Evolutionary conservation across 1,140 invertebrate species (phyloP), one percentile per base, ranked within the genome.

Genomic region (Drosophila mojavensis): DNA sequence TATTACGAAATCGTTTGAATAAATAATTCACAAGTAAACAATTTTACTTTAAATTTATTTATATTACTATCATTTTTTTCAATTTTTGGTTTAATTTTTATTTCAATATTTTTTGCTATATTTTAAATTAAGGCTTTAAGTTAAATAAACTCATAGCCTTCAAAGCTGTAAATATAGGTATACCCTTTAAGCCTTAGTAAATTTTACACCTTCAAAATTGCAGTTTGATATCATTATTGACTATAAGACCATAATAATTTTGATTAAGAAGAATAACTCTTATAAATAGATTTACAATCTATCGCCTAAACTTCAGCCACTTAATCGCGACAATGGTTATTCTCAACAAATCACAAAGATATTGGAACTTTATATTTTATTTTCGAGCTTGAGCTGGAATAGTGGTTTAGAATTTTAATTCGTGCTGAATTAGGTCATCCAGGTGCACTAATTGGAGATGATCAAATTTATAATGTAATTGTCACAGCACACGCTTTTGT

Each of bases 331-430:
- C 92, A 94, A 93, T 94, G 93, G 92, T 77, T 95, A 78, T 95
- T 93, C 91, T 96, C 95, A 68, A 96, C 95, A 78, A 96, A 96
- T 93, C 95, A 96, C 93, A 96, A 96, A 93, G 94, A 96, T 94
- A 96, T 96, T 94, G 95, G 95, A 79, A 95, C 94, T 48, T 91
- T 96, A 93, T 96, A 96, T 93, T 95, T 96, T 65, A 93, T 96
- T 81, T 95, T 96, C 92, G 95, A 15, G 93, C 94, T 75, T 95
- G 94, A 93, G 72, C 94, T 33, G 94, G 94, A 76, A 94, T 96
- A 93, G 79, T 96, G 24, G 95, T 77, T 95, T 91, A 95, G 94
- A 81, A 78, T 95, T 79, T 48, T 96, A 81, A 96, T 96, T 93
- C 95, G 95, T 70, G 90, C 94, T 78, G 95, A 96, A 94, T 93